Evolutionary conservation across 1,140 invertebrate genomes (phyloP), one percentile per base, ranked within the genome.

Genomic region (Lordiphosa clarofinis): DNA sequence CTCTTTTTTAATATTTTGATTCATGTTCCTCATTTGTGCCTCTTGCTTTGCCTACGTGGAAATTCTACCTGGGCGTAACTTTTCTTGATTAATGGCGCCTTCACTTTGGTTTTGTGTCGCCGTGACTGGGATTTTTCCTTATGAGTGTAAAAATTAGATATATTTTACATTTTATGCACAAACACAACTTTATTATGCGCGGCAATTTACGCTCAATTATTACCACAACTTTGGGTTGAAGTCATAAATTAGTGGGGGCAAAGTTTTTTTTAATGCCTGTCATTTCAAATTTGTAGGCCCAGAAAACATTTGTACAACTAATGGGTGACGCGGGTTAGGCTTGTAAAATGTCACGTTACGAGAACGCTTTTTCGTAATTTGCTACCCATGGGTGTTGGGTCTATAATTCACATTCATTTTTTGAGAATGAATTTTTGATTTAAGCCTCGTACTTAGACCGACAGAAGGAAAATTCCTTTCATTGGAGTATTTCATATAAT

Each of bases 191-290:
- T 65, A 82, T 82, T 84, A 84, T 65, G 42, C 49, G 54, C 60
- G 53, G 49, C 78, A 84, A 84, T 84, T 82, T 84, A 50, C 69
- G 73, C 64, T 73, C 78, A 73, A 78, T 84, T 84, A 82, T 78
- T 40, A 65, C 15, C 9, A 28, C 3, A 70, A 63, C 47, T 74
- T 58, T 56, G 15, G 46, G 19, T 33, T 37, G 42, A 42, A 19
- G 40, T 54, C 42, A 70, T 59, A 74, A 70, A 81, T 81, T 67
- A 59, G 64, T 39, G 13, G 15, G 24, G 28, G 38, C 42, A 52
- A 67, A 59, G 28, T 31, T 31, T 31, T 31, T 67, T 56, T 67
- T 49, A 62, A 59, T 48, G 47, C 36, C 24, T 36, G 11, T 31
- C 28, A 31, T 31, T 31, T 31, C 28, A 31, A 52, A 33, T 38